A percentile compares a stretch with the other conserved stretches of the same genome.
Evolutionary conservation across 2,113 vertebrate genomes (phyloP).

Genomic region (Clarias macrocephalus): DNA sequence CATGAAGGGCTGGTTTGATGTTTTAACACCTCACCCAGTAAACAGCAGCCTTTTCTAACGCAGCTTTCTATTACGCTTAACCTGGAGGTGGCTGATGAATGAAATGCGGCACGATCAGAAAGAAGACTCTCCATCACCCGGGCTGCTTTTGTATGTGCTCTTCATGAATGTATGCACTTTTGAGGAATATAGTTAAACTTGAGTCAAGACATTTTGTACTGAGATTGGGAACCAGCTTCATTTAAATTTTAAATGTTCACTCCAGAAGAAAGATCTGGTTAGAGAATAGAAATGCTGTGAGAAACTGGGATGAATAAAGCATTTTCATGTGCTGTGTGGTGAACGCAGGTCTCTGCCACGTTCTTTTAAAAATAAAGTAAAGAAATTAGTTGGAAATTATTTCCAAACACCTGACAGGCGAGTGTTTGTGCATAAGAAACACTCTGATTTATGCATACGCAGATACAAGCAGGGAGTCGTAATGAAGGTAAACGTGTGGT

Average conservation of each 20-base stretch:
- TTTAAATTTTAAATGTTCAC: neutral
- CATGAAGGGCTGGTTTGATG: conserved; percentile 38
- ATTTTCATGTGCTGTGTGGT: neutral
- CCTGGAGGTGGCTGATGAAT: neutral
- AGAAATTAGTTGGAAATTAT: neutral
- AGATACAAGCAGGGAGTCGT: neutral
- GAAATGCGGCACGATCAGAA: neutral
- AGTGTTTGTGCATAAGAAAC: neutral
- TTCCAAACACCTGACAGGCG: neutral
- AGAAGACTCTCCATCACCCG: neutral
- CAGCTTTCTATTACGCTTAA: neutral
- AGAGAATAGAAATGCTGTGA: neutral
- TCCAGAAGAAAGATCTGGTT: neutral
- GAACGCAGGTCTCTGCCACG: neutral
- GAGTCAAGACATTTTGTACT: neutral
- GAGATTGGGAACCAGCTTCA: neutral
- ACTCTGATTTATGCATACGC: neutral
- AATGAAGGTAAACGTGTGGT: neutral
- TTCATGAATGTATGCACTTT: neutral
- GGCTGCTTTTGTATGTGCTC: neutral
- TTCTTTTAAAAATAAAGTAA: neutral
- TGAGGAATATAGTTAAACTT: neutral
- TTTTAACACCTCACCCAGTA: conserved; percentile 17
- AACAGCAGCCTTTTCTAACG: neutral
- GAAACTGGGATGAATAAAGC: neutral